phyloP scores from a whole-genome alignment of 2,888 invertebrate genomes.

The Timema cristinae region DNA sequence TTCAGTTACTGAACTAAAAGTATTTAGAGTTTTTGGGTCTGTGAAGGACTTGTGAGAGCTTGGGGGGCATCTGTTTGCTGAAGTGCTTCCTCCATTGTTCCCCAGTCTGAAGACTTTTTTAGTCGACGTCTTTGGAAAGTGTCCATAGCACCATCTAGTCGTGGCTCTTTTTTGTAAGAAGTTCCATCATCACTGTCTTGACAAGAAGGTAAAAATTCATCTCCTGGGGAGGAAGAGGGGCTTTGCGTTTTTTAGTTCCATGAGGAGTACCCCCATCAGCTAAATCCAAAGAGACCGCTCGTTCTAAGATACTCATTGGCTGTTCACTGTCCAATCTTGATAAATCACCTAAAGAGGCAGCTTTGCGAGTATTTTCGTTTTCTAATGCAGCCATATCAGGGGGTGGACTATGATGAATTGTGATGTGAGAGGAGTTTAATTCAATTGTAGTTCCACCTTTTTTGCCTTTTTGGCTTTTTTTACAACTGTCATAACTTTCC shows the following conservation, averaged over 20 bases:
- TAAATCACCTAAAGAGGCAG: conserved; percentile 74
- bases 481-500: conserved; percentile 13
- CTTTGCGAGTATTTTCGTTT: conserved; percentile 64
- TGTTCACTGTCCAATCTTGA: conserved; percentile 57
- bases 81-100: conserved; percentile 66
- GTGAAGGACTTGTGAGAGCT: background rate
- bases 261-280: conserved; percentile 43
- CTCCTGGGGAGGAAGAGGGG: conserved; percentile 48
- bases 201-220: conserved; percentile 28
- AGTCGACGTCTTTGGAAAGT: conserved; percentile 64
- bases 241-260: conserved; percentile 59
- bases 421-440: conserved; percentile 68
- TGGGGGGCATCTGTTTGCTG: conserved; percentile 21
- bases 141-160: conserved; percentile 52
- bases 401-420: conserved; percentile 59
- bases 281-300: conserved; percentile 77
- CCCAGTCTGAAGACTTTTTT: conserved; percentile 73
- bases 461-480: conserved; percentile 31
- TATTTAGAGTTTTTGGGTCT: background rate
- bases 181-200: conserved; percentile 45
- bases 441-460: conserved; percentile 61
- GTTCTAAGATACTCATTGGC: conserved; percentile 48
- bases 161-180: conserved; percentile 31
- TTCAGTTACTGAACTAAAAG: background rate
- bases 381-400: conserved; percentile 33